Base-by-base conservation (phyloP, 2,113 vertebrate species). In the Eolophus roseicapilla region DNA sequence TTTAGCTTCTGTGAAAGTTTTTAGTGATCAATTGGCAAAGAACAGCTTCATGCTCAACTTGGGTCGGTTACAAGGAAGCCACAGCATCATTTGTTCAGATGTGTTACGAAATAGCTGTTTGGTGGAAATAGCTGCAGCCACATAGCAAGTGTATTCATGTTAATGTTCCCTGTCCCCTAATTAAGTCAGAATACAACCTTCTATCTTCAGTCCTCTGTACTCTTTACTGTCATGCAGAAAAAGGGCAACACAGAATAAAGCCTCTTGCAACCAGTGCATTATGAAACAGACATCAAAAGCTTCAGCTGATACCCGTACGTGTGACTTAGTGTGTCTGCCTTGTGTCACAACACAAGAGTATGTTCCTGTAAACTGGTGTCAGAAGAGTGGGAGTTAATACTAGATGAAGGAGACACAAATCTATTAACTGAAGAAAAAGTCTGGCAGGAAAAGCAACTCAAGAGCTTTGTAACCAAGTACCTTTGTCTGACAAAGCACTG, bases 31-130 rank as follows among this genome's bases (percentile, higher is more conserved):
- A 18, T 18, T 86, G 68, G 46, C 27, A 11, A 47, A 90, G 62
- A 82, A 39, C 1, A 75, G 59, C 52, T 76, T 21, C 1, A 0
- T 46, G 50, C 28, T 76, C 57, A 55, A 33, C 82, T 82, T n/a
- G 1, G 3, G 21, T 8, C 49, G 43, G 31, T 37, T 53, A 17
- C 46, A 37, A 62, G 53, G 53, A 57, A 83, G 49, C 35, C 13
- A 8, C 0, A 7, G 16, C 33, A 52, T 17, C 16, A 9, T 33
- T 65, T 67, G 41, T 20, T 50, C 74, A 68, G 55, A 50, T 5
- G 5, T 11, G 11, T 10, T 39, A 52, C 1, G 0, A 33, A 62
- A 43, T 0, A 2, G 46, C 35, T 53, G 33, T 21, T 63, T 41
- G 46, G 29, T 39, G 46, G 46, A 50, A 83, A 86, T 65, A 92